Evolutionary conservation across 2,113 vertebrate genomes (phyloP).

Genomic region (Scolopax mira): DNA sequence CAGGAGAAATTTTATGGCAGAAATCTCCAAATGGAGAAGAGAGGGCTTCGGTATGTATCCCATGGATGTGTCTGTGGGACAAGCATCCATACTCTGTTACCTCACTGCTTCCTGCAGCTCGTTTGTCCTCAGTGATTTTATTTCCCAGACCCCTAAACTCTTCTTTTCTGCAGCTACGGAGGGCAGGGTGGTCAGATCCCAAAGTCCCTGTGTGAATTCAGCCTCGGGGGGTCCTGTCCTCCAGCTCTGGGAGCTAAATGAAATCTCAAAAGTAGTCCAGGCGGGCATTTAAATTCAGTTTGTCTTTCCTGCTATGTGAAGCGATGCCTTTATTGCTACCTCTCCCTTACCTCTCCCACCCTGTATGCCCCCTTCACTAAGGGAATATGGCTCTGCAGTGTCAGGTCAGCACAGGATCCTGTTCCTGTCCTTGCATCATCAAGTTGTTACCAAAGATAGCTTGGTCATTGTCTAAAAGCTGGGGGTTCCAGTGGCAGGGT

Average conservation of each 20-base stretch:
- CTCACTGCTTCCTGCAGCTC: neutral
- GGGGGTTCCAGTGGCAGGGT: neutral
- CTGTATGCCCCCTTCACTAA: neutral
- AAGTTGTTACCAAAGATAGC: neutral
- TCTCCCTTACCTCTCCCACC: neutral
- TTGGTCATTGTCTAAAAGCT: neutral
- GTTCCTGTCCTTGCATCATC: neutral
- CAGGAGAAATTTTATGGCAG: neutral
- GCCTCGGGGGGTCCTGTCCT: neutral
- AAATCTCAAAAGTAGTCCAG: neutral
- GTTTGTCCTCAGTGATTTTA: neutral
- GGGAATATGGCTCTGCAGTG: neutral
- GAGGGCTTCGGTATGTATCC: neutral
- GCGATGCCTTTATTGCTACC: neutral
- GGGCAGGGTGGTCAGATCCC: neutral
- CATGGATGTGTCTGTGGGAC: neutral
- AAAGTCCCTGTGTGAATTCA: neutral
- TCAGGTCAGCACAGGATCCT: neutral
- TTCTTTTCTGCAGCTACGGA: neutral
- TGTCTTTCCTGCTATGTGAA: neutral
- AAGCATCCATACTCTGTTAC: neutral
- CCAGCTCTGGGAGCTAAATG: neutral
- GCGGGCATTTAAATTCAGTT: neutral
- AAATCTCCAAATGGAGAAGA: neutral
- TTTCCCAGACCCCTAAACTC: neutral